Percentiles rank a stretch among this genome's conserved stretches.
Evolutionary conservation across 2,797 vertebrate species (phyloP).

Genomic region (Galaxias olidus): DNA sequence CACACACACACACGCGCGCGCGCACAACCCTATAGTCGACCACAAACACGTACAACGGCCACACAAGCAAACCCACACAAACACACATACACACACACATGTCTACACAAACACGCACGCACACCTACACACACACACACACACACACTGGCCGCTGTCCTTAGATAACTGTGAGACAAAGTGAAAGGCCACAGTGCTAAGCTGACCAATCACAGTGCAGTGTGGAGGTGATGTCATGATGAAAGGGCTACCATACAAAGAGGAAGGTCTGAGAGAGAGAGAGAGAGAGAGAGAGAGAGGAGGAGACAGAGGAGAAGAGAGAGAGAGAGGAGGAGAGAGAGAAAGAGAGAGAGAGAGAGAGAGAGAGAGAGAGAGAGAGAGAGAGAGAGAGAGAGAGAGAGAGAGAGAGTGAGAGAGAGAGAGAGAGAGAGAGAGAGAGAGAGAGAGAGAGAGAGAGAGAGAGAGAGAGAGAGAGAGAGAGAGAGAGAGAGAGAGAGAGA

Average conservation of each 20-base stretch:
- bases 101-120: slow-evolving; percentile 4
- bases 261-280: not conserved
- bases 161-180: too few relatives aligned
- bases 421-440: not conserved
- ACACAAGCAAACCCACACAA: too few relatives aligned
- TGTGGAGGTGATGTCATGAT: too few relatives aligned
- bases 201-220: not conserved
- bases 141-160: not conserved
- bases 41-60: too few relatives aligned
- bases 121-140: slow-evolving; percentile 17
- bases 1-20: too few relatives aligned
- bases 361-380: not conserved
- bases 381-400: not conserved
- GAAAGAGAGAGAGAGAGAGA: slow-evolving; percentile 3
- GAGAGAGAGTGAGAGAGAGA: not conserved
- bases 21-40: too few relatives aligned
- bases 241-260: too few relatives aligned
- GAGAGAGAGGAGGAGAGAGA: not conserved
- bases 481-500: too few relatives aligned
- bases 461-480: too few relatives aligned
- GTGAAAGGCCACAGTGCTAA: too few relatives aligned
- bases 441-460: too few relatives aligned
- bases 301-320: not conserved
- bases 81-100: slow-evolving; percentile 11
- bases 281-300: too few relatives aligned